Evolutionary conservation across 2,113 vertebrate genomes (phyloP).

Genomic region (Eulemur rufifrons): DNA sequence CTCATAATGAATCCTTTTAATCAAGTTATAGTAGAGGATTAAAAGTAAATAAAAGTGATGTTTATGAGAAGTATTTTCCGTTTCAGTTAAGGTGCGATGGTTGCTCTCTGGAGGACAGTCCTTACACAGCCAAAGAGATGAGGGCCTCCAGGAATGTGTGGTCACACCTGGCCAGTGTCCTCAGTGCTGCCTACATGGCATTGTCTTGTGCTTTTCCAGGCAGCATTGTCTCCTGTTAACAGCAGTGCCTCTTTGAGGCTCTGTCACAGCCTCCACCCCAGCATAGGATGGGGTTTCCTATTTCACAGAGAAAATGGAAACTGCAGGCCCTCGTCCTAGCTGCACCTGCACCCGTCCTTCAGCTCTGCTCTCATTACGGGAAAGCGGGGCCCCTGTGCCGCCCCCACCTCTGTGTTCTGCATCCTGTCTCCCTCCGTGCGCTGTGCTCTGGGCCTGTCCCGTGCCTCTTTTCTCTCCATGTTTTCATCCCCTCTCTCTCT

Average conservation of each 20-base stretch:
- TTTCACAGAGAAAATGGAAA: not conserved
- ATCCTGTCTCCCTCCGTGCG: not conserved
- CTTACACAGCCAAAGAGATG: not conserved
- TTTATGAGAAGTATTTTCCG: not conserved
- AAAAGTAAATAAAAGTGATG: not conserved
- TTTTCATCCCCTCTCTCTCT: too few species aligned
- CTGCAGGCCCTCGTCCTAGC: not conserved
- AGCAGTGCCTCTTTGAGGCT: not conserved
- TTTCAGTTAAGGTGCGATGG: not conserved
- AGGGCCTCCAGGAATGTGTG: fast-evolving
- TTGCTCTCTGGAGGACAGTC: not conserved
- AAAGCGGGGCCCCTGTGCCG: fast-evolving
- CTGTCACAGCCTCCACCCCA: not conserved
- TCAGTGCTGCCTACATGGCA: not conserved
- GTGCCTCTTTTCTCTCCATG: not conserved
- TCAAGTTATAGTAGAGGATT: not conserved
- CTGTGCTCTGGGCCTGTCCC: not conserved
- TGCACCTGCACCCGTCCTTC: not conserved
- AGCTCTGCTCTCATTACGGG: not conserved
- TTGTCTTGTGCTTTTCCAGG: not conserved
- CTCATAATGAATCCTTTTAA: not conserved
- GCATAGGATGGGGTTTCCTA: not conserved
- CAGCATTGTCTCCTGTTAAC: not conserved
- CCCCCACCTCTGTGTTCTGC: too few species aligned
- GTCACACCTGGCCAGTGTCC: not conserved